phyloP scores from a whole-genome alignment of 2,888 invertebrate genomes.

The Hypena proboscidalis region DNA sequence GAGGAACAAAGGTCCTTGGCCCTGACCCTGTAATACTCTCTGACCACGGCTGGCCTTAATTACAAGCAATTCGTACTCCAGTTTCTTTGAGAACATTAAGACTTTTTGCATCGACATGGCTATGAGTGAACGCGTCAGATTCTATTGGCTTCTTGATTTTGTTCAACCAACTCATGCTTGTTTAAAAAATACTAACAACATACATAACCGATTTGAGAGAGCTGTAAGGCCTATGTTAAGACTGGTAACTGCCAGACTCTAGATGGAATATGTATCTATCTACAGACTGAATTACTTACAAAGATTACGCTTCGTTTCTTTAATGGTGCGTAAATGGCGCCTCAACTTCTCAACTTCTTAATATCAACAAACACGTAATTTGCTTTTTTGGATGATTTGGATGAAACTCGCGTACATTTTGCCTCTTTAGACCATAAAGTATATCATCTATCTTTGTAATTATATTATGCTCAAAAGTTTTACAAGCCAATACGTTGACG shows the following conservation, averaged over 20 bases:
- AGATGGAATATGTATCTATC: too few relatives aligned
- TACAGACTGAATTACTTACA: too few relatives aligned
- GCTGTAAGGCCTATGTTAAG: too few relatives aligned
- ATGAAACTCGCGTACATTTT: slow-evolving; percentile 24
- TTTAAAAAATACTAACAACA: too few relatives aligned
- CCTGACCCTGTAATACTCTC: slow-evolving; percentile 51
- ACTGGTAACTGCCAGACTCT: too few relatives aligned
- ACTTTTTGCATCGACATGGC: slow-evolving; percentile 14
- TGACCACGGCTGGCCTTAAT: slow-evolving; percentile 44
- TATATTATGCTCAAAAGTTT: slow-evolving; percentile 29
- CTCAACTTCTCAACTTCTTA: too few relatives aligned
- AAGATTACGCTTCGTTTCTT: too few relatives aligned
- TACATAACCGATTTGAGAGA: too few relatives aligned
- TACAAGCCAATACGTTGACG: slow-evolving; percentile 33
- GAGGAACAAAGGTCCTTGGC: slow-evolving; percentile 48
- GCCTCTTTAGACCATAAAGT: slow-evolving; percentile 23
- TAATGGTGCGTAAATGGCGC: too few relatives aligned
- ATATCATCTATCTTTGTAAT: slow-evolving; percentile 26
- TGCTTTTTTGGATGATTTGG: slow-evolving; percentile 6
- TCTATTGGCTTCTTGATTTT: too few relatives aligned
- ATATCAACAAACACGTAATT: slow-evolving; percentile 13
- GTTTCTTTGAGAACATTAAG: slow-evolving; percentile 26
- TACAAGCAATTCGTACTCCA: slow-evolving; percentile 37
- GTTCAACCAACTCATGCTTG: too few relatives aligned
- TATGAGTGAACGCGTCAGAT: too few relatives aligned